Evolutionary conservation across 2,888 invertebrate genomes (phyloP), one percentile per base, ranked within the genome.

Genomic region (Caenorhabditis imperialis): DNA sequence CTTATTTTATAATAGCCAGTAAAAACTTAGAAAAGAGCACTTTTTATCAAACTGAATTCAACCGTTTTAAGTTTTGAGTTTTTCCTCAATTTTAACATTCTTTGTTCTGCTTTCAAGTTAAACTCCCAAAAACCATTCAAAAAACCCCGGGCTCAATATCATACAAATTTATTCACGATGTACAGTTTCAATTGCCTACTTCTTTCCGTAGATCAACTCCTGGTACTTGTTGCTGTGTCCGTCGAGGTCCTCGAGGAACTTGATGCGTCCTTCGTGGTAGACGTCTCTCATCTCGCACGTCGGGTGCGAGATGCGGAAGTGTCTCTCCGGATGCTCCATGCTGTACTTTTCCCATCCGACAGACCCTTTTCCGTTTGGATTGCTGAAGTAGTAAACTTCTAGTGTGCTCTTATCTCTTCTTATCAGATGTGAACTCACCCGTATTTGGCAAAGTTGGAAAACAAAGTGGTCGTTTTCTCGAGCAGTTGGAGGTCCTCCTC

Each of bases 391-490:
- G n/a, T n/a, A n/a, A n/a, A n/a, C n/a, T n/a, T n/a, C n/a, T n/a
- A n/a, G n/a, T n/a, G n/a, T n/a, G n/a, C n/a, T n/a, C n/a, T n/a
- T n/a, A n/a, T n/a, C 30, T 7, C 10, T 30, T 10, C 30, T 7
- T 10, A 6, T 30, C 7, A 7, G 6, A 30, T 30, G 10, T 5
- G 22, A 48, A 53, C 40, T 51, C 35, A 77, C 75, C 81, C 78
- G 44, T 55, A 78, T 75, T 81, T 81, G 25, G 77, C 70, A 33
- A 81, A 81, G 40, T 82, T 82, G 5, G 81, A 57, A 40, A 75
- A 80, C 35, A 62, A 75, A 1, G 38, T 40, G 12, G 77, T 80
- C 75, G 77, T 79, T 10, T 58, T 48, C 10, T 80, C 73, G 20
- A 82, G 54, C 62, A 80, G 55, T 51, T 69, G 57, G 38, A 57